Base-by-base conservation (phyloP, 2,113 vertebrate species). In the Kobus ellipsiprymnus region DNA sequence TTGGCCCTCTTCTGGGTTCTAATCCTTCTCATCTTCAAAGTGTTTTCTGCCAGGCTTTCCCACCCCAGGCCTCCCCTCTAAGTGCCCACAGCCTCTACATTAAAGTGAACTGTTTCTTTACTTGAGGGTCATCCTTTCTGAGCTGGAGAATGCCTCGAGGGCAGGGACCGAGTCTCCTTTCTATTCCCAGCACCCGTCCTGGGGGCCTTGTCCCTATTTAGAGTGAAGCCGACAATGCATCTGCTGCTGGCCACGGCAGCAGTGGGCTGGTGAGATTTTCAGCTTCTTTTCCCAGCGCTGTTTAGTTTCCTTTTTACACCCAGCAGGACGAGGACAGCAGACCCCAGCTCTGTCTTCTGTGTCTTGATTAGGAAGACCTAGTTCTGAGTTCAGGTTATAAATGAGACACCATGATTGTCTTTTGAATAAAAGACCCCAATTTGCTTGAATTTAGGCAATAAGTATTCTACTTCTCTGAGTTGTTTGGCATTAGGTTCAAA, bases 361-460 rank as follows among this genome's bases (percentile, higher is more conserved):
- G 98, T 57, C 86, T 29, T 90, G 92, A 90, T 95, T 95, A 97
- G 82, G 94, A 95, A 98, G 94, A 77, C 74, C 89, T 97, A 71
- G 36, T 94, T 98, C 94, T 96, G 87, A 97, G 59, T 80, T 94
- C 62, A 92, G 96, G 52, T 91, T 89, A 77, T 90, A 97, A 98
- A 98, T 84, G 92, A 93, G 92, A 93, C 71, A 17, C 90, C 92
- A 97, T 93, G 92, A 88, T 91, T 95, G 48, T 62, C 98, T 96
- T 30, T 90, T 90, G 71, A 98, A 98, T 97, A 98, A 98, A 98
- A 97, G 96, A 96, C 3, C 67, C 98, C 97, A 95, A 98, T 98
- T 97, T 96, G 83, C 95, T 98, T 98, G 94, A 98, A 97, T 91
- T 97, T 94, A 77, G 25, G 89, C 0, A 4, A 36, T 87, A 97